These are phyloP conservation scores for Protosalanx chinensis DNA, from an alignment of 2,797 vertebrate genomes.

Conservation along the genomic window DNA sequence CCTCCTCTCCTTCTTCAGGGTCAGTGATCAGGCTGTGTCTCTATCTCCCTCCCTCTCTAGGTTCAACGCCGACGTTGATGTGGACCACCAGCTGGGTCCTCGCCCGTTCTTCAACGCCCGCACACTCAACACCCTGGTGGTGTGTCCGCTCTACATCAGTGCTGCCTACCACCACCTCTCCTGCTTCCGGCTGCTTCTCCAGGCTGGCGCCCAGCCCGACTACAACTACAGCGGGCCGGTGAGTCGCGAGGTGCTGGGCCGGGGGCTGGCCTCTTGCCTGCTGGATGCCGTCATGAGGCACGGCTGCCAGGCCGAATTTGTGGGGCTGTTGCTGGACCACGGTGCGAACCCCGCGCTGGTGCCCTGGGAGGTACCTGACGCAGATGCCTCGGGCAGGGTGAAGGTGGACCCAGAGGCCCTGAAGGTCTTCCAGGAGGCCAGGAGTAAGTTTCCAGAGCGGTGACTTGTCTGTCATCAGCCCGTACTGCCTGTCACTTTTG, in stretches of 20 bases:
- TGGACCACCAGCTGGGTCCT: conserved; percentile 81
- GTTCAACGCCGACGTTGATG: conserved; percentile 87
- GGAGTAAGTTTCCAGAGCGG: conserved; percentile 69
- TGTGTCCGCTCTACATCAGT: conserved; percentile 92
- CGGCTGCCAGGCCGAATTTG: conserved; percentile 83
- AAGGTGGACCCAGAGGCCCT: conserved; percentile 85
- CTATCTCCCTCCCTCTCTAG: conserved; percentile 53
- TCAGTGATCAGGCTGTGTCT: too few relatives aligned
- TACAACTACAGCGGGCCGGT: conserved; percentile 88
- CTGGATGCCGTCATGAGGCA: conserved; percentile 89
- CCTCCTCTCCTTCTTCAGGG: too few relatives aligned
- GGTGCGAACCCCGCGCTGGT: conserved; percentile 84
- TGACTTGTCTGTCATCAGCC: too few relatives aligned
- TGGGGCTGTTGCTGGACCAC: conserved; percentile 86
- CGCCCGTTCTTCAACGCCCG: conserved; percentile 74
- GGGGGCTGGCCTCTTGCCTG: conserved; percentile 84
- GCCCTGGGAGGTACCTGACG: conserved; percentile 73
- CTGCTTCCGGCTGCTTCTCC: conserved; percentile 86
- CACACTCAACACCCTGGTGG: conserved; percentile 85
- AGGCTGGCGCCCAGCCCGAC: conserved; percentile 88
- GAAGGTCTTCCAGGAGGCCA: conserved; percentile 79
- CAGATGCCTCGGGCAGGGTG: conserved; percentile 72
- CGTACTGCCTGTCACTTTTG: too few relatives aligned
- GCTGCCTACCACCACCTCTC: conserved; percentile 90
- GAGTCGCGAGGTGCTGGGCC: conserved; percentile 76